Conservation (phyloP, 2,797 vertebrate genomes). For the Cynodonichthys magdalenae region DNA sequence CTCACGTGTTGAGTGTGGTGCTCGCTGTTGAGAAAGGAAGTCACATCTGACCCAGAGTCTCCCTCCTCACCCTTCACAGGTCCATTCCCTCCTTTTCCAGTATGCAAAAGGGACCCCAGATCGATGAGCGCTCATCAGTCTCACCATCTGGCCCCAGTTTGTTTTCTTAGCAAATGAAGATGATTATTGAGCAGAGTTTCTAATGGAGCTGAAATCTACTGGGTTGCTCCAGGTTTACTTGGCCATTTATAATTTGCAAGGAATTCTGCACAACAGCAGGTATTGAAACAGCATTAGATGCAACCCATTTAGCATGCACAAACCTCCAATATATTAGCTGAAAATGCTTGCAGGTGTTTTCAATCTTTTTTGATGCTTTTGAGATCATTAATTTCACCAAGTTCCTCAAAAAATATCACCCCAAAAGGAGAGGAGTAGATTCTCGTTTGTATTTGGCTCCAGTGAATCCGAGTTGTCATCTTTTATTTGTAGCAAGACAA, state of each 20-base stretch:
- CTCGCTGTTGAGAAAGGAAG: constrained; percentile 36
- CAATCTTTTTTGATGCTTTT: constrained; percentile 39
- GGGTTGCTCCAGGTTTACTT: constrained; percentile 62
- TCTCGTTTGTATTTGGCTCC: constrained; percentile 7
- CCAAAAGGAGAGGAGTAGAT: constrained; percentile 19
- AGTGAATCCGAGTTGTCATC: too few relatives aligned
- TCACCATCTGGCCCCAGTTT: constrained; percentile 81
- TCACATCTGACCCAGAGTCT: constrained; percentile 64
- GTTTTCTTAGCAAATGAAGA: constrained; percentile 82
- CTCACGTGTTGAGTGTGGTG: constrained; percentile 42
- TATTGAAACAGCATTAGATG: constrained; percentile 36
- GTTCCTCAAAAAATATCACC: constrained; percentile 15
- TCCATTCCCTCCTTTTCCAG: constrained; percentile 61
- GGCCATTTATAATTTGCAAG: constrained; percentile 57
- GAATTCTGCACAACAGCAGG: constrained; percentile 45
- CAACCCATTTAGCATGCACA: constrained; percentile 32
- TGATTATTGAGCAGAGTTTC: constrained; percentile 76
- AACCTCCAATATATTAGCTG: constrained; percentile 34
- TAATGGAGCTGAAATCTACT: constrained; percentile 71
- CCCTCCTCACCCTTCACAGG: constrained; percentile 54
- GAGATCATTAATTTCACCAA: constrained; percentile 43
- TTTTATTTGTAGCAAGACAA: too few relatives aligned
- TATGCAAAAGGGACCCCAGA: constrained; percentile 73
- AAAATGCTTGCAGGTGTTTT: constrained; percentile 57
- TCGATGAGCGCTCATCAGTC: constrained; percentile 77